Evolutionary conservation across 2,113 vertebrate species (phyloP).

Genomic region (Uropsilus gracilis): DNA sequence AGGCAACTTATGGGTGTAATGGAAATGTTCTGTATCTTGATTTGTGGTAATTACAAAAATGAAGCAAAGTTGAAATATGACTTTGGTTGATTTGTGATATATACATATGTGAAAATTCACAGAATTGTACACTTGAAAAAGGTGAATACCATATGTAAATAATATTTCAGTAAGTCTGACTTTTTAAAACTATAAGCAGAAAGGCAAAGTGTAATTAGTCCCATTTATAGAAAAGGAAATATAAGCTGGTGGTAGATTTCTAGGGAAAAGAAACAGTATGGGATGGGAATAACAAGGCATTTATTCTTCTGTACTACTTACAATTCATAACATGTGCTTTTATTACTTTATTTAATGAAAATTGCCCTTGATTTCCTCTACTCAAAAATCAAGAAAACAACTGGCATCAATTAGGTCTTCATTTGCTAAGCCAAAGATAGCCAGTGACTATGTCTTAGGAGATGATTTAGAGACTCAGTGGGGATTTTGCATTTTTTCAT

Average conservation of each 20-base stretch:
- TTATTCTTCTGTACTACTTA: neutral
- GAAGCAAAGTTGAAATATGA: neutral
- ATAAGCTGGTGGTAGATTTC: neutral
- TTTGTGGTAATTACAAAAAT: neutral
- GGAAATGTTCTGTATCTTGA: neutral
- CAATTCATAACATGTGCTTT: neutral
- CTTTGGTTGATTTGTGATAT: neutral
- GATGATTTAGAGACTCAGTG: neutral
- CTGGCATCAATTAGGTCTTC: neutral
- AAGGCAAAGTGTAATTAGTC: neutral
- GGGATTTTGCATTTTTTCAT: neutral
- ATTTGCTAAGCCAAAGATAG: neutral
- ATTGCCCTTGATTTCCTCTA: neutral
- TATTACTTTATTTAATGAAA: neutral
- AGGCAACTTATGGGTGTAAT: neutral
- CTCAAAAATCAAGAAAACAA: neutral
- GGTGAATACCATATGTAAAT: neutral
- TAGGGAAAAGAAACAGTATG: neutral
- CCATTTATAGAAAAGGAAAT: neutral
- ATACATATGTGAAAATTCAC: slow-evolving; percentile 33
- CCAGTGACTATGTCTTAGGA: neutral
- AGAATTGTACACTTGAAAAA: neutral
- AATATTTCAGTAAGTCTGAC: neutral
- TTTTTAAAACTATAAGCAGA: slow-evolving; percentile 7
- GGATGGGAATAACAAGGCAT: neutral